Base-by-base conservation (phyloP, 35 echinoderm and acorn worm species). In the Ophiothrix spiculata region DNA sequence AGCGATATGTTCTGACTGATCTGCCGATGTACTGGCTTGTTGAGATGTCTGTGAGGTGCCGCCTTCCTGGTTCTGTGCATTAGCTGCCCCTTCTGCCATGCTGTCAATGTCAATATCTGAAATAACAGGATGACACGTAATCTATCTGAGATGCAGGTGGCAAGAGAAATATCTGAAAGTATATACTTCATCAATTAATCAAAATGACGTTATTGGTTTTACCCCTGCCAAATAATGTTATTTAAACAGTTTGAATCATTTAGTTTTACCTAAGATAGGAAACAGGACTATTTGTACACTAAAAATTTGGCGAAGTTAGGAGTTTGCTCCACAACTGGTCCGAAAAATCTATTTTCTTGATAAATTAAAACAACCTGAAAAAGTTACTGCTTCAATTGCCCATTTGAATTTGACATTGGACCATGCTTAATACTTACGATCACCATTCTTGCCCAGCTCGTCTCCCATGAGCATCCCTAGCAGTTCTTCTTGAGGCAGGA, bases 401-500 rank as follows among this genome's bases (percentile, higher is more conserved):
- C n/a, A n/a, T n/a, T n/a, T n/a, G n/a, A n/a, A n/a, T n/a, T n/a
- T n/a, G n/a, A n/a, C n/a, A n/a, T n/a, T n/a, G n/a, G 37, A 35
- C 31, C n/a, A 84, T 29, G 36, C 49, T 8, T 21, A n/a, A 40
- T 29, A 69, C 91, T 91, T 87, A 98, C 95, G 86, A 86, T 85
- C 92, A 54, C 85, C 92, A 87, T 86, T 91, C 63, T 99, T 99
- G 15, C 79, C 92, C 2, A 99, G 81, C 63, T 80, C 89, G 45
- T 93, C 95, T 36, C 86, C 89, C 73, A 99, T 94, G 25, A 99
- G 64, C 81, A 99, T 99, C 11, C 92, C 90, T 0, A 99, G 84
- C 21, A 99, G 83, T 73, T 99, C 96, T 34, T 91, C 96, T 38
- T 91, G 96, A 36, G 96, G 92, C 80, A 99, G 75, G 60, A 99